These are phyloP conservation scores for Drosophila mulleri DNA, from an alignment of 2,888 invertebrate species.

Conservation along the genomic window DNA sequence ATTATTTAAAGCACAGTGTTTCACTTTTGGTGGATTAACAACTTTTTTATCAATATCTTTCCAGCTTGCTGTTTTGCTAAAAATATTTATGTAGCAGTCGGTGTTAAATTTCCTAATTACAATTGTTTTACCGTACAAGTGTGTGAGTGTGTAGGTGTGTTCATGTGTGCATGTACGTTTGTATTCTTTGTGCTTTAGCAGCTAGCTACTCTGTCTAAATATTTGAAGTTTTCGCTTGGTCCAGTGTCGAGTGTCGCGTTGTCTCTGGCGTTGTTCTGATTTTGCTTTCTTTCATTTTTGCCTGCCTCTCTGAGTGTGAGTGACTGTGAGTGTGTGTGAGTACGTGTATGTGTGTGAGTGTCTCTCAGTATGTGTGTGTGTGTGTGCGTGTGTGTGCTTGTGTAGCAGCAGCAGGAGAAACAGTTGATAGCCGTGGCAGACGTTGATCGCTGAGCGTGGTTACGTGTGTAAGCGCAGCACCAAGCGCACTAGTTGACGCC, in stretches of 20 bases:
- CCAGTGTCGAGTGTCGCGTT: constrained; percentile 51
- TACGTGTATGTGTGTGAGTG: constrained; percentile 12
- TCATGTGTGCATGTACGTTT: constrained; percentile 4
- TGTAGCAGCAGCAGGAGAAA: constrained; percentile 36
- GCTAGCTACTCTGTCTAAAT: constrained; percentile 4
- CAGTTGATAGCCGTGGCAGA: constrained; percentile 45
- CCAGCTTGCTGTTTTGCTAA: constrained; percentile 10
- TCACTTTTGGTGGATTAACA: constrained; percentile 58
- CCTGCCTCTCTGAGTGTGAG: constrained; percentile 31
- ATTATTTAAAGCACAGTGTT: constrained; percentile 53
- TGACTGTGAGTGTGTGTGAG: constrained; percentile 4
- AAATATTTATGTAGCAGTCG: constrained; percentile 49
- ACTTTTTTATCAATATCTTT: constrained; percentile 7
- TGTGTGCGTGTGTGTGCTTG: constrained; percentile 23
- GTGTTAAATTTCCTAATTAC: constrained; percentile 22
- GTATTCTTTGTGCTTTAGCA: constrained; percentile 28
- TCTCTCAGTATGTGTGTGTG: constrained; percentile 17
- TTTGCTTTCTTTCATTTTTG: constrained; percentile 62
- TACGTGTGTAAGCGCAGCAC: constrained; percentile 84
- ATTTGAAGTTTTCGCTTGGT: constrained; percentile 50
- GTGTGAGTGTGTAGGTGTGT: neutral
- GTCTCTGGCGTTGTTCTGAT: constrained; percentile 54
- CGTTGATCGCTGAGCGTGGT: constrained; percentile 70
- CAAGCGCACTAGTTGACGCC: constrained; percentile 86
- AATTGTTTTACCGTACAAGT: constrained; percentile 38